These are phyloP conservation scores for Cyclura pinguis DNA, from an alignment of 2,797 vertebrate species.

Conservation along the genomic window DNA sequence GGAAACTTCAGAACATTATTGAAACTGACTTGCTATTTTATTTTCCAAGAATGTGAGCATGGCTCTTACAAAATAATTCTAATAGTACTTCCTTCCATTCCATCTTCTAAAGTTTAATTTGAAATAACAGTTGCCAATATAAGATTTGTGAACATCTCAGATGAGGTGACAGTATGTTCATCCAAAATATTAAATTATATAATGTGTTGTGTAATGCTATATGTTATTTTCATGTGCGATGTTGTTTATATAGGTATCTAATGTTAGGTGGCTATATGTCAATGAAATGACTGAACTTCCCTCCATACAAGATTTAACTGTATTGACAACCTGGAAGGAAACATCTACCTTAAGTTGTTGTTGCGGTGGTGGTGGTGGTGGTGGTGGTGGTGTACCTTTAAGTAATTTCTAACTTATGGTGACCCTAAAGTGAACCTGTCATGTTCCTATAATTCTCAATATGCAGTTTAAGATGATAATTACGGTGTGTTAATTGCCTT, in stretches of 20 bases:
- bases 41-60: neutral
- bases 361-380: neutral
- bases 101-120: neutral
- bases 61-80: neutral
- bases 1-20: conserved; percentile 13
- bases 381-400: neutral
- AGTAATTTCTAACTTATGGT: neutral
- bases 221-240: neutral
- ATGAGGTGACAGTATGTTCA: neutral
- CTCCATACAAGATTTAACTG: neutral
- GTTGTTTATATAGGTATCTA: neutral
- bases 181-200: neutral
- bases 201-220: neutral
- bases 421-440: neutral
- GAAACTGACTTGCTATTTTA: neutral
- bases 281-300: neutral
- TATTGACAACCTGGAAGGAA: neutral
- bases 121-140: neutral
- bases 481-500: too few species aligned
- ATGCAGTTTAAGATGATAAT: neutral
- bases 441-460: neutral
- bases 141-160: neutral
- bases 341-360: neutral
- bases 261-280: neutral
- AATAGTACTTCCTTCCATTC: neutral